Evolutionary conservation across 2,113 vertebrate genomes (phyloP), one percentile per base, ranked within the genome.

Genomic region (Archocentrus centrarchus): DNA sequence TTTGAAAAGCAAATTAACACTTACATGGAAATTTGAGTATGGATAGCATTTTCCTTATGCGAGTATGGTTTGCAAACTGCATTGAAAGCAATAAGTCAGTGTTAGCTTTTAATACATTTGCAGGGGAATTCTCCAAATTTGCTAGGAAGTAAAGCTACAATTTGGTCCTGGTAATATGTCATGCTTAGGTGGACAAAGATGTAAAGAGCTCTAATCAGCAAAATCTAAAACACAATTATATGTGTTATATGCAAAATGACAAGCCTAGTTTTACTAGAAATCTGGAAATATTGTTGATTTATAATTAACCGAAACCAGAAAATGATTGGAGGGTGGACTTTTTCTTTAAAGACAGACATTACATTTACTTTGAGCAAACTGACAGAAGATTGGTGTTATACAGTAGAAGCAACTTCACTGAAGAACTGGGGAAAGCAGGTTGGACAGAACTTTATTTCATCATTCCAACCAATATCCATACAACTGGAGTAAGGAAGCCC

Each of bases 401-500:
- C 58, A 32, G 50, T 64, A 24, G 55, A 85, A 64, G 55, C 78
- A 86, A 89, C 80, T 88, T 89, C 84, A 92, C 75, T 64, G 41
- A 88, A 83, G 58, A 86, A 86, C 85, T 30, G 82, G 85, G 90
- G 86, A 88, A 91, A 90, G 87, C 80, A 86, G 85, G 85, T 90
- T 84, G 86, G 89, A 84, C 82, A 85, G 83, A 88, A 86, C 82
- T 89, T 94, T 82, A 84, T 85, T 90, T 94, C 68, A 92, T 86
- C 85, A 93, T 84, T 94, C 94, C 89, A 83, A 93, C 89, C 93
- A 87, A 88, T 89, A 93, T 91, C 83, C 90, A 93, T 92, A 93
- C 87, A 89, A 88, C 80, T 86, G 82, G 86, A 93, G 79, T 89
- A 85, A 86, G 83, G 88, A 90, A 86, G 88, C 88, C 86, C 90